A percentile compares a stretch with the other conserved stretches of the same genome.
Conservation (phyloP, 2,113 vertebrate species). For the Corydoras maculifer region DNA sequence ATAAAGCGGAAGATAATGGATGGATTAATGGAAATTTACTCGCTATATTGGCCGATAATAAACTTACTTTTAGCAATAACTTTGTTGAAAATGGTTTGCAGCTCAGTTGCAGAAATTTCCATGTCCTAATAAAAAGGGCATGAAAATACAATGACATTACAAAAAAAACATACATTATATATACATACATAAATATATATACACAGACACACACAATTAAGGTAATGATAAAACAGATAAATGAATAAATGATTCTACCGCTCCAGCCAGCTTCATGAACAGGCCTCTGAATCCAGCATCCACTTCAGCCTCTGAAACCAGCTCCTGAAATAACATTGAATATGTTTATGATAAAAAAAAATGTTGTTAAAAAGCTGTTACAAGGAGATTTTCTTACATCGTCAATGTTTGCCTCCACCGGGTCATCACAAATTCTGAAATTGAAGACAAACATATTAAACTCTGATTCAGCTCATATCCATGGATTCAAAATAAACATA, state of each 20-base stretch:
- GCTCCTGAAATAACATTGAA: conserved; percentile 39
- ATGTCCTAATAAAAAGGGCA: conserved; percentile 62
- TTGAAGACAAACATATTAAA: not conserved
- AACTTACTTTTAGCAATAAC: conserved; percentile 67
- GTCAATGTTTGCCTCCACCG: conserved; percentile 62
- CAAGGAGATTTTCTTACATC: conserved; percentile 57
- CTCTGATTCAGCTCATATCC: not conserved
- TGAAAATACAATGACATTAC: not conserved
- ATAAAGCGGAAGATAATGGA: too few species aligned
- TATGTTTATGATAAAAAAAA: not conserved
- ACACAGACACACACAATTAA: too few species aligned
- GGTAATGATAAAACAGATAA: too few species aligned
- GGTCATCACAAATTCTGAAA: conserved; percentile 67
- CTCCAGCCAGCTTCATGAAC: conserved; percentile 60
- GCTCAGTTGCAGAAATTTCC: conserved; percentile 66
- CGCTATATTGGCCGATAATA: too few species aligned
- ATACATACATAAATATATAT: not conserved
- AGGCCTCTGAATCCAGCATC: conserved; percentile 51
- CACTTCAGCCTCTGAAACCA: conserved; percentile 55
- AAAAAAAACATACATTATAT: too few species aligned
- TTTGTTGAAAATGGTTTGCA: conserved; percentile 68
- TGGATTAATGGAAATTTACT: too few species aligned
- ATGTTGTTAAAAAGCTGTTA: not conserved
- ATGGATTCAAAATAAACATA: too few species aligned
- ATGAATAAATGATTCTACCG: conserved; percentile 31